phyloP scores from a whole-genome alignment of 2,797 vertebrate species.

The Tauraco hartlaubi region DNA sequence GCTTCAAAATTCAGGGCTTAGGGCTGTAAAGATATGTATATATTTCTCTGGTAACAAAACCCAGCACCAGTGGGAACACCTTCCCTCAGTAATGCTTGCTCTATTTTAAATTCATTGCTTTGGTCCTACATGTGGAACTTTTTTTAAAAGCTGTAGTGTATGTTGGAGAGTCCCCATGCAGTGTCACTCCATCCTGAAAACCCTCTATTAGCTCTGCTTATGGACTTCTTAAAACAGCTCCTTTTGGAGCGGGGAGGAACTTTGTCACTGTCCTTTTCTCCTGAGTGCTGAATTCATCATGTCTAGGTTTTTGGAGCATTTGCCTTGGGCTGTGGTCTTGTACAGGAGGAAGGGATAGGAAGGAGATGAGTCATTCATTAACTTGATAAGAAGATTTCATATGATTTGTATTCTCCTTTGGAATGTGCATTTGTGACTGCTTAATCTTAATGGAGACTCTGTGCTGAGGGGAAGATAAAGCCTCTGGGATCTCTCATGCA shows the following conservation, averaged over 20 bases:
- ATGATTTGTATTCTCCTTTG: neutral
- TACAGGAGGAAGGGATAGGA: neutral
- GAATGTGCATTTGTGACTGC: neutral
- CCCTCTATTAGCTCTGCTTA: neutral
- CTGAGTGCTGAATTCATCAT: neutral
- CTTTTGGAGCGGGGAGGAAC: accelerated
- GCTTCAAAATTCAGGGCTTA: neutral
- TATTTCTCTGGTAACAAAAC: neutral
- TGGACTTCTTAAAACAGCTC: neutral
- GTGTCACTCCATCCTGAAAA: neutral
- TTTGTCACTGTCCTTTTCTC: neutral
- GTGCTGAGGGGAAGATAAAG: neutral
- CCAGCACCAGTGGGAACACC: neutral
- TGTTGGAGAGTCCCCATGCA: neutral
- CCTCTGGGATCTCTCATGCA: neutral
- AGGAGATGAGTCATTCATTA: neutral
- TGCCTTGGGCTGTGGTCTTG: neutral
- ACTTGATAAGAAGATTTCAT: accelerated
- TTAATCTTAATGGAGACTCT: neutral
- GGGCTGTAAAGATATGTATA: neutral
- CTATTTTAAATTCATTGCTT: neutral
- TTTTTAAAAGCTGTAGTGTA: neutral
- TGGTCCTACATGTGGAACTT: neutral
- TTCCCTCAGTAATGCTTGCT: neutral
- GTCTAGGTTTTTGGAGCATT: neutral